Percentiles rank a stretch among this genome's conserved stretches.
Evolutionary conservation across 1,140 invertebrate genomes (phyloP).

Genomic region (Oppia nitens): DNA sequence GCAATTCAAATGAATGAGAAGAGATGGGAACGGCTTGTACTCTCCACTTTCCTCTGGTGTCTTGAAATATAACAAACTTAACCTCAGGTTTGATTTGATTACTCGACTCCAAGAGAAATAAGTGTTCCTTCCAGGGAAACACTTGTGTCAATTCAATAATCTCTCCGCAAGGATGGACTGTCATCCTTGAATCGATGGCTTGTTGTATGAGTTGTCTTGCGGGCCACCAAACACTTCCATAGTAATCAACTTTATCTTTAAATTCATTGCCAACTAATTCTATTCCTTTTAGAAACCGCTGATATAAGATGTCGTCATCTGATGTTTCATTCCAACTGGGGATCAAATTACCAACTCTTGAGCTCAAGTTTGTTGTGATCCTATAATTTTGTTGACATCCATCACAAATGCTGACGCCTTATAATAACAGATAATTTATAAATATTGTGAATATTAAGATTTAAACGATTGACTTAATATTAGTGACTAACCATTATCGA

Average conservation of each 20-base stretch:
- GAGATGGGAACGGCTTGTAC: slow-evolving; percentile 59
- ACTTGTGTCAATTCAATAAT: slow-evolving; percentile 48
- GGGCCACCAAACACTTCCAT: slow-evolving; percentile 58
- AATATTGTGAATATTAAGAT: slow-evolving; percentile 9
- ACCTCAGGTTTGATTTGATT: slow-evolving; percentile 40
- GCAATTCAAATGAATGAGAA: slow-evolving; percentile 50
- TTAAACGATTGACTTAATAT: slow-evolving; percentile 14
- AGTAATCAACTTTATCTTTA: slow-evolving; percentile 46
- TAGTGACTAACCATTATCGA: slow-evolving; percentile 63
- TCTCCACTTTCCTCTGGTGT: slow-evolving; percentile 46
- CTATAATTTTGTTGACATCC: slow-evolving; percentile 38
- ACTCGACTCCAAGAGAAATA: slow-evolving; percentile 62
- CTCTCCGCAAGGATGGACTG: slow-evolving; percentile 47
- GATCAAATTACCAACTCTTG: slow-evolving; percentile 58
- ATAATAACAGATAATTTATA: slow-evolving; percentile 16
- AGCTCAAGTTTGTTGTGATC: slow-evolving; percentile 57
- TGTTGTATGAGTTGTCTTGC: slow-evolving; percentile 52
- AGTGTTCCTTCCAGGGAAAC: slow-evolving; percentile 77
- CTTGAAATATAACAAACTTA: slow-evolving; percentile 59
- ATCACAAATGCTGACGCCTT: slow-evolving; percentile 5
- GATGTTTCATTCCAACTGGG: slow-evolving; percentile 60
- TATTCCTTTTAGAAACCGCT: slow-evolving; percentile 46
- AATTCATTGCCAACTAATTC: slow-evolving; percentile 64
- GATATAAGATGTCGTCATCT: slow-evolving; percentile 18
- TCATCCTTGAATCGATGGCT: slow-evolving; percentile 44